A percentile compares a stretch with the other conserved stretches of the same genome.
phyloP scores from a whole-genome alignment of 2,888 invertebrate species.

The Cantharis rufa region DNA sequence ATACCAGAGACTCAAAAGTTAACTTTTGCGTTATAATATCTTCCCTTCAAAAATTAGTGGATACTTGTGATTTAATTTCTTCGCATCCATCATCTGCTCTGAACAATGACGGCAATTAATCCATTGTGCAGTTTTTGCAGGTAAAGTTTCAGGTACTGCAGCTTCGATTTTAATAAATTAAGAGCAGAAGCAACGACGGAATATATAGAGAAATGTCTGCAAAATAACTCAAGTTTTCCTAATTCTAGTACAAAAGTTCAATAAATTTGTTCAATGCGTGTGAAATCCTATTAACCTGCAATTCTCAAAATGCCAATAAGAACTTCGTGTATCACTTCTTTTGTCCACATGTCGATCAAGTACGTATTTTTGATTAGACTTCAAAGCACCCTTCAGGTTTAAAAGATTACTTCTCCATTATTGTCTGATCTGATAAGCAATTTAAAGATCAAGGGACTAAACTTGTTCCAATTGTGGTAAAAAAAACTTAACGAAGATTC shows the following conservation, averaged over 20 bases:
- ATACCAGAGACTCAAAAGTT: background rate
- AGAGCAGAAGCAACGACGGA: background rate
- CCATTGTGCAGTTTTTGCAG: background rate
- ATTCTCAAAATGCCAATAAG: constrained; percentile 33
- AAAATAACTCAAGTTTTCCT: background rate
- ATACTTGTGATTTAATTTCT: background rate
- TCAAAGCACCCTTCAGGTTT: constrained; percentile 54
- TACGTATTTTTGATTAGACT: constrained; percentile 53
- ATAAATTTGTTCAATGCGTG: constrained; percentile 36
- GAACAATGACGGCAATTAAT: background rate
- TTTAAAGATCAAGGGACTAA: constrained; percentile 29
- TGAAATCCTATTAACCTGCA: constrained; percentile 39
- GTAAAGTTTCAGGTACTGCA: background rate
- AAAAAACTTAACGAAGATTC: constrained; percentile 26
- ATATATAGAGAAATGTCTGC: background rate
- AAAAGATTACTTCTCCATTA: constrained; percentile 50
- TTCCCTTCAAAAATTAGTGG: background rate
- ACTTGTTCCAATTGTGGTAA: constrained; percentile 23
- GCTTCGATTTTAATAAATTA: background rate
- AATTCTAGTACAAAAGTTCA: constrained; percentile 3
- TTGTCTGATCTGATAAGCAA: constrained; percentile 51
- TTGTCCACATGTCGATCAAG: constrained; percentile 36
- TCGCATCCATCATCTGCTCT: background rate
- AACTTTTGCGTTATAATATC: background rate
- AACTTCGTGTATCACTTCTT: constrained; percentile 19